A percentile compares a stretch with the other conserved stretches of the same genome.
Evolutionary conservation across 2,113 vertebrate genomes (phyloP).

Genomic region (Corydoras sp.): DNA sequence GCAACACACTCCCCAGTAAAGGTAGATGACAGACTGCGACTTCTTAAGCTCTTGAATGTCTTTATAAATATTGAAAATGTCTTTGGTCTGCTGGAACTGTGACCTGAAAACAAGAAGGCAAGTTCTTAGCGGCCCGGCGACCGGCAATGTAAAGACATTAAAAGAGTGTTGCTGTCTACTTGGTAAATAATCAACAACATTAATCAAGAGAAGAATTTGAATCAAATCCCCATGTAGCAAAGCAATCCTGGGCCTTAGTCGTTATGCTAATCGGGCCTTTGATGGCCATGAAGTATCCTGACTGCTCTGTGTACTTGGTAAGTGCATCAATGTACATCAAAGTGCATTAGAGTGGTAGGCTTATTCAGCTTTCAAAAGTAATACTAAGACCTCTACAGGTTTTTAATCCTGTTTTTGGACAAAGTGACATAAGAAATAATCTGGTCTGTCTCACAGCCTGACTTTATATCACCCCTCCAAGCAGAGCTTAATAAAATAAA

Average conservation of each 20-base stretch:
- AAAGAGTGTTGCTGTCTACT: background rate
- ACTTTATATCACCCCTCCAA: too few relatives aligned
- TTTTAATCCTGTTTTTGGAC: background rate
- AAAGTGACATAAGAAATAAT: too few relatives aligned
- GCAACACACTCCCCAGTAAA: conserved; percentile 18
- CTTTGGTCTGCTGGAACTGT: conserved; percentile 12
- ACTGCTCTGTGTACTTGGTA: background rate
- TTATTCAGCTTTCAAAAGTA: background rate
- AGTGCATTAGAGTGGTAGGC: background rate
- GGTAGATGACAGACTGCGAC: conserved; percentile 23
- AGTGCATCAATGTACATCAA: background rate
- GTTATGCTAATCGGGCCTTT: too few relatives aligned
- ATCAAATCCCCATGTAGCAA: too few relatives aligned
- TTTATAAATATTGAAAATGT: conserved; percentile 38
- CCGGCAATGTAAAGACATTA: background rate
- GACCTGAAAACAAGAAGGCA: conserved; percentile 6
- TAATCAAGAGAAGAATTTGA: too few relatives aligned
- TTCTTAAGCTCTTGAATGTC: conserved; percentile 25
- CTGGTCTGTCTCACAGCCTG: too few relatives aligned
- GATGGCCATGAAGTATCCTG: background rate
- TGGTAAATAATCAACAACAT: too few relatives aligned
- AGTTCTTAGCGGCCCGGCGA: background rate
- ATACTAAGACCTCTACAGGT: background rate
- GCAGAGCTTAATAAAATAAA: too few relatives aligned
- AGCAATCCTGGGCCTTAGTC: too few relatives aligned